Percentiles rank a stretch among this genome's conserved stretches.
Conservation (phyloP, 2,888 invertebrate genomes). For the Selenia dentaria region DNA sequence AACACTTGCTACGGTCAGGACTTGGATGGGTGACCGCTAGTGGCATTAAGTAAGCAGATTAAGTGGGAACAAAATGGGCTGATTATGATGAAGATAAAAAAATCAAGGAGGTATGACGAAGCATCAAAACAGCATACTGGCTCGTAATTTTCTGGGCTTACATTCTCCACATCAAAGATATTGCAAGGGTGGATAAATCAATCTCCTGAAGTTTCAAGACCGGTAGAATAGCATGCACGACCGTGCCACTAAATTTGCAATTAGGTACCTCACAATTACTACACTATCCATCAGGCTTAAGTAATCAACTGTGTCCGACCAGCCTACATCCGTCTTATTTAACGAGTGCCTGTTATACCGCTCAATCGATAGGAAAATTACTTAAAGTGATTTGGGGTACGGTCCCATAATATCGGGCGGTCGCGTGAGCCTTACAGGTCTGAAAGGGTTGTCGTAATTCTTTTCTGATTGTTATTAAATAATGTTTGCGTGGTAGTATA, state of each 20-base stretch:
- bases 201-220: conserved; percentile 6
- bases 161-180: too few relatives aligned
- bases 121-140: too few relatives aligned
- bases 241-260: conserved; percentile 27
- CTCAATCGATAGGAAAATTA: conserved; percentile 63
- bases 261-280: conserved; percentile 34
- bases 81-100: too few relatives aligned
- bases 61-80: too few relatives aligned
- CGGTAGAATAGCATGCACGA: conserved; percentile 16
- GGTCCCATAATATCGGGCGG: conserved; percentile 30
- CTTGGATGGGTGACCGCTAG: too few relatives aligned
- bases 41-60: too few relatives aligned
- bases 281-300: conserved; percentile 42
- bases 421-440: conserved; percentile 16
- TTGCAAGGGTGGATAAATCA: too few relatives aligned
- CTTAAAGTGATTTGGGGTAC: conserved; percentile 43
- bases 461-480: too few relatives aligned
- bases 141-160: too few relatives aligned
- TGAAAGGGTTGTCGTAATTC: background rate
- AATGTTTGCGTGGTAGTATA: too few relatives aligned
- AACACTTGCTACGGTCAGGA: too few relatives aligned
- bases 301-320: conserved; percentile 46
- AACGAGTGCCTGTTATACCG: conserved; percentile 45
- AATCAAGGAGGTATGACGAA: too few relatives aligned
- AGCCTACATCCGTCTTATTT: conserved; percentile 58